Evolutionary conservation across 2,888 invertebrate species (phyloP).

Genomic region (Eristalis intricaria): DNA sequence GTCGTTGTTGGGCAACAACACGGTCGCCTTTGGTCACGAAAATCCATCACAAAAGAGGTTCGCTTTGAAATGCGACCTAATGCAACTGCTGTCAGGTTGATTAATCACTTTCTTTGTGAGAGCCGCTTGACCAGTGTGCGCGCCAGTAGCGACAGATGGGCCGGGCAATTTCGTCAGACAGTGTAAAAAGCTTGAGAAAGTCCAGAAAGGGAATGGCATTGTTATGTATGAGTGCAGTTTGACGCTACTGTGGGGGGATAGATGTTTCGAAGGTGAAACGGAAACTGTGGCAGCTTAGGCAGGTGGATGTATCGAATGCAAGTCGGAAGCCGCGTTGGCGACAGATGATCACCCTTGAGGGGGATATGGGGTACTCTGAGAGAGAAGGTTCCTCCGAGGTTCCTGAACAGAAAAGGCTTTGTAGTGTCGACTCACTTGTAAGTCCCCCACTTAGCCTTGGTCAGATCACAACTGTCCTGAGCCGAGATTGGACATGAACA

Average conservation of each 20-base stretch:
- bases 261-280: too few species aligned
- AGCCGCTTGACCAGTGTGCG: neutral
- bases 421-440: too few species aligned
- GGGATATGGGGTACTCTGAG: too few species aligned
- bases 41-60: neutral
- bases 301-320: too few species aligned
- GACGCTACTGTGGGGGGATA: neutral
- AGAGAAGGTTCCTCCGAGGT: too few species aligned
- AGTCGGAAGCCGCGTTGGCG: too few species aligned
- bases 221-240: neutral
- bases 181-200: neutral
- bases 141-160: neutral
- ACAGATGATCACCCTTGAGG: too few species aligned
- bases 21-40: neutral
- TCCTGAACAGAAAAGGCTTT: too few species aligned
- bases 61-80: neutral
- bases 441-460: too few species aligned
- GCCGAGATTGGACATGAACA: too few species aligned
- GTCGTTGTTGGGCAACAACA: neutral
- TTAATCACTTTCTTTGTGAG: slow-evolving; percentile 4
- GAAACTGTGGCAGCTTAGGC: too few species aligned
- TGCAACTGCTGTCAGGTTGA: slow-evolving; percentile 4
- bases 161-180: neutral
- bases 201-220: neutral
- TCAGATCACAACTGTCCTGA: too few species aligned